A percentile compares a stretch with the other conserved stretches of the same genome.
Conservation (phyloP, 2,797 vertebrate species). For the Spondyliosoma cantharus region DNA sequence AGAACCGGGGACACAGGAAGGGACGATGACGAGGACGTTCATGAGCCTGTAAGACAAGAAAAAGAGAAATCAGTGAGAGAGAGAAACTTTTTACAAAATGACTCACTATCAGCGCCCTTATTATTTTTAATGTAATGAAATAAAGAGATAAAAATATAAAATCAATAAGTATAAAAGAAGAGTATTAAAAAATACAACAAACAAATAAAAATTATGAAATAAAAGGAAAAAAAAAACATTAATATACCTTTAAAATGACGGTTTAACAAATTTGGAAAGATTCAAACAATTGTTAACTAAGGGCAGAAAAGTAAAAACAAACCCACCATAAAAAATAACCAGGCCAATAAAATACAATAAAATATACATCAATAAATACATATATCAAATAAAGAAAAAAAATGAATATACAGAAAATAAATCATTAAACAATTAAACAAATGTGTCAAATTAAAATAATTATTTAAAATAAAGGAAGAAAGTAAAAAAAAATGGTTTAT, state of each 20-base stretch:
- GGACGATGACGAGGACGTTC: constrained; percentile 13
- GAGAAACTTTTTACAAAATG: background rate
- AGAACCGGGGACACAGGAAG: constrained; percentile 77
- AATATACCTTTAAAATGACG: too few species aligned
- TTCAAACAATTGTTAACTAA: background rate
- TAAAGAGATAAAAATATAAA: background rate
- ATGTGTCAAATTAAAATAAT: background rate
- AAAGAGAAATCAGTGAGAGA: background rate
- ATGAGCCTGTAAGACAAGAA: constrained; percentile 50
- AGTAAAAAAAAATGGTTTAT: background rate
- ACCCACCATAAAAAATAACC: background rate
- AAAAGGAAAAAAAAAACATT: background rate
- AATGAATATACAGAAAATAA: background rate
- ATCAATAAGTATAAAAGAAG: background rate
- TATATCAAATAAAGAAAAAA: background rate
- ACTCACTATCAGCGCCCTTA: background rate
- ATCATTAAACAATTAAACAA: background rate
- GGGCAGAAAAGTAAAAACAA: too few species aligned
- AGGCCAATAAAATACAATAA: too few species aligned
- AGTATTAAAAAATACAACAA: background rate
- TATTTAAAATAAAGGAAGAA: background rate
- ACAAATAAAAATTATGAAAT: background rate
- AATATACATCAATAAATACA: too few species aligned
- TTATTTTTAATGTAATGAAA: background rate
- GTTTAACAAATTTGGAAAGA: too few species aligned